Evolutionary conservation across 92 coral and sea anemone genomes (phyloP).

Genomic region (Palythoa grandiflora): DNA sequence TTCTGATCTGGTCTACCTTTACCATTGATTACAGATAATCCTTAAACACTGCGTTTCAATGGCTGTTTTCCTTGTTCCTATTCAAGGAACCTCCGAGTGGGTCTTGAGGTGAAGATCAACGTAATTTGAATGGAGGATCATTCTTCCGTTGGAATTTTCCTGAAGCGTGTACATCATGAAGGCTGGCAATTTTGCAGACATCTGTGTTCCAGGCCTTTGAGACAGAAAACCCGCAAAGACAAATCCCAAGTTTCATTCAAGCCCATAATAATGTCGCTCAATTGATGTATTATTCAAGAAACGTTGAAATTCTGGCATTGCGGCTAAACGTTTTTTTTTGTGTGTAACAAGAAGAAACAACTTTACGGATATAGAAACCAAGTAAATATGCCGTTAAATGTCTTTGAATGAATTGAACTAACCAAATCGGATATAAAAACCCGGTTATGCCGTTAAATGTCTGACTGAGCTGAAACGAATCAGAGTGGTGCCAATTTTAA

Average conservation of each 20-base stretch:
- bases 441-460: too few relatives aligned
- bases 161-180: neutral
- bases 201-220: neutral
- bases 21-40: neutral
- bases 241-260: neutral
- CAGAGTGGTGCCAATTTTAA: neutral
- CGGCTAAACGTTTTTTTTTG: neutral
- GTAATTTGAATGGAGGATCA: neutral
- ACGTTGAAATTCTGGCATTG: neutral
- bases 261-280: neutral
- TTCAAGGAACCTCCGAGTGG: neutral
- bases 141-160: neutral
- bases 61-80: neutral
- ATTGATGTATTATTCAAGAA: neutral
- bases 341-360: too few relatives aligned
- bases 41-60: neutral
- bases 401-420: too few relatives aligned
- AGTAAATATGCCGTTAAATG: neutral
- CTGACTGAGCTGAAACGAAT: neutral
- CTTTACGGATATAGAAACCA: neutral
- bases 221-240: neutral
- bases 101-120: neutral
- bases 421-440: too few relatives aligned
- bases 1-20: neutral
- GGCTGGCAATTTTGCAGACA: neutral